Conservation (phyloP, 2,113 vertebrate genomes). For the Numida meleagris region DNA sequence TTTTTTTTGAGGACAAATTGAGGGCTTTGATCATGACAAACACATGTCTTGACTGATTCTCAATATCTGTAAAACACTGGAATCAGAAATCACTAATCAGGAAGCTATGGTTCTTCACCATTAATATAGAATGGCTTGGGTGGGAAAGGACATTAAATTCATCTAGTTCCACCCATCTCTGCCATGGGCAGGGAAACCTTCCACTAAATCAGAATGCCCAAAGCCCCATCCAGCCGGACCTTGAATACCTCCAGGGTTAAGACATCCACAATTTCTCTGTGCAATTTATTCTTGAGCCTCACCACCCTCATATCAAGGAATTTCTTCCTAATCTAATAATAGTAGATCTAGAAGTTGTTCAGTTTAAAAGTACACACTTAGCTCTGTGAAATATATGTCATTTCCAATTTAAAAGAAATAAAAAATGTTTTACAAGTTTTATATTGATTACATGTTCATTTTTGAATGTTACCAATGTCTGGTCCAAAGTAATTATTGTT, state of each 20-base stretch:
- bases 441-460: neutral
- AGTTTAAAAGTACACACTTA: neutral
- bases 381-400: neutral
- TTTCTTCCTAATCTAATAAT: neutral
- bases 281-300: neutral
- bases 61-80: neutral
- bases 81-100: neutral
- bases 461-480: neutral
- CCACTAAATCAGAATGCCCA: neutral
- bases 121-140: neutral
- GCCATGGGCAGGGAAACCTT: too few relatives aligned
- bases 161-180: neutral
- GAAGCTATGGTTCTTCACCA: neutral
- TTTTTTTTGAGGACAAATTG: neutral
- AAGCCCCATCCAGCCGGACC: neutral
- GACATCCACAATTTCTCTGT: neutral
- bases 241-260: neutral
- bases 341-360: neutral
- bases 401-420: neutral
- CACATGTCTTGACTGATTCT: neutral
- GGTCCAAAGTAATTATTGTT: slow-evolving; percentile 1
- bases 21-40: neutral
- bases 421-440: neutral
- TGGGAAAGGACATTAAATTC: neutral
- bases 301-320: neutral